Evolutionary conservation across 2,797 vertebrate genomes (phyloP), one percentile per base, ranked within the genome.

Genomic region (Ibycter americanus): DNA sequence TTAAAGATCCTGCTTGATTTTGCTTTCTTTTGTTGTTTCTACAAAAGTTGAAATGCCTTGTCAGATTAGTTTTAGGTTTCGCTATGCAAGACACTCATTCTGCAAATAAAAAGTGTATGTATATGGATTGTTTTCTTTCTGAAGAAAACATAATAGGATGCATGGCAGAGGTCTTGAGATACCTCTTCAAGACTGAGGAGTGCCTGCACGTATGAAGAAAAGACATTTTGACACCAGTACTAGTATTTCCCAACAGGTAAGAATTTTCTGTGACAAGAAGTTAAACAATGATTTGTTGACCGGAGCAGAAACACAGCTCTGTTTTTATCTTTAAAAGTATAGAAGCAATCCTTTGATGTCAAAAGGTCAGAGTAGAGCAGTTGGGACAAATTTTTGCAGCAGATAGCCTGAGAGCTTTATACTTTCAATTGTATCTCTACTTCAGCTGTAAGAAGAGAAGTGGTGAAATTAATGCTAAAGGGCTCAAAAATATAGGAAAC

Each of bases 341-440:
- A 85, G 61, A 94, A 95, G 42, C 62, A 91, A 88, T 95, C n/a
- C 65, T 91, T 89, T 87, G 66, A 56, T 93, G 90, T 73, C 94
- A 91, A 90, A 83, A 94, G 84, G 93, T 96, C 89, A 91, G 18
- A 49, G 42, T 19, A 74, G 76, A 91, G 56, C 42, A 58, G 56
- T 21, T 93, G 62, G 86, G 92, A 93, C 74, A 89, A 90, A 63
- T 93, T 95, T 96, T 94, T 92, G 34, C 46, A 83, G 71, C 38
- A 91, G 46, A 83, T 80, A 95, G 67, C 42, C 72, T 83, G 67
- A 81, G 44, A 89, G 74, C 74, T 94, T 93, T 85, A 74, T 87
- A 51, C 46, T 85, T 94, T 96, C 90, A 87, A 51, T 87, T 93
- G 67, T 74, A 22, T 78, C 83, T 77, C 32, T 80, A 49, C 78